Base-by-base conservation (phyloP, 2,113 vertebrate genomes). In the Cochlearius cochlearius region DNA sequence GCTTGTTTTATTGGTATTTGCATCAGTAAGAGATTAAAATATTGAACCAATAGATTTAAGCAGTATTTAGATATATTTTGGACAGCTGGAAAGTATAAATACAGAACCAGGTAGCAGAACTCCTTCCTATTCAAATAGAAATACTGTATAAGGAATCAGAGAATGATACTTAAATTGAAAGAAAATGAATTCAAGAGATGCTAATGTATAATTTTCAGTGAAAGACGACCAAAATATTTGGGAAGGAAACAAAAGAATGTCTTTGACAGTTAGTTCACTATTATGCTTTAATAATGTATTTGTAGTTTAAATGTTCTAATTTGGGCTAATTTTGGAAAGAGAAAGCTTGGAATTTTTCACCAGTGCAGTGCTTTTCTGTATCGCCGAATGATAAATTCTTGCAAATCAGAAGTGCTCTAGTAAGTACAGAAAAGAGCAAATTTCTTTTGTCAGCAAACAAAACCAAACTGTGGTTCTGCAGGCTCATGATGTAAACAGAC, bases 141-240 rank as follows among this genome's bases (percentile, higher is more conserved):
- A 43, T 39, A 52, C 45, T 86, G 36, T 66, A 18, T 76, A 83
- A 83, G 32, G 29, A 89, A 69, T 50, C 17, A 50, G 78, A 56
- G 63, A 94, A 86, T 55, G 71, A 75, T 93, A 78, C 64, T 88
- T 86, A 86, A 86, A 86, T 81, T 78, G 74, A 92, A 95, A 88
- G 69, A 72, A 93, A 92, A 69, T 93, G 30, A 96, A 76, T 94
- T 96, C 78, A 90, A 50, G 66, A 85, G 34, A 86, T 75, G 43
- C 62, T 84, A 95, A 91, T 84, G 34, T 93, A 66, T 96, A 91
- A 96, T 96, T 94, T 96, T 91, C 85, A 82, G 62, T 96, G 85
- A 92, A 94, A 93, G 62, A 23, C 3, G 0, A 91, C 90, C 45
- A 90, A 96, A 96, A 96, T 93, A 96, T 96, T 96, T 96, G 66